Conservation (phyloP, 2,113 vertebrate genomes). For the Opisthocomus hoazin region DNA sequence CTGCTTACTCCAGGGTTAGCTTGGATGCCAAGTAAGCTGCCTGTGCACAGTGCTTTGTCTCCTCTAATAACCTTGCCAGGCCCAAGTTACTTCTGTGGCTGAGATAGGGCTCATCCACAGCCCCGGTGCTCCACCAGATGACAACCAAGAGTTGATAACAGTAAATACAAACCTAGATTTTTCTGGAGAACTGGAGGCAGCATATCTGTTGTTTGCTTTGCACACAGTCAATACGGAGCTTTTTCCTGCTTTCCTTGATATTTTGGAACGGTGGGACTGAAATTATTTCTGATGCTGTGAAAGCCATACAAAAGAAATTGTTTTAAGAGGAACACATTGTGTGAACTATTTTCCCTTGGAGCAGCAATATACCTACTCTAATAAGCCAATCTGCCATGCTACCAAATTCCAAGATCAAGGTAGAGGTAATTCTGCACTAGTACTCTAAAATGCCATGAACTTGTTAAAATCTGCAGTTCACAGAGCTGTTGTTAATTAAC, state of each 20-base stretch:
- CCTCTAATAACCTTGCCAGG: constrained; percentile 22
- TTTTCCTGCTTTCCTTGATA: neutral
- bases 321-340: neutral
- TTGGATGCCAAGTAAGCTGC: constrained; percentile 1
- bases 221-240: neutral
- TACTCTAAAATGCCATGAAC: neutral
- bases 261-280: neutral
- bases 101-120: neutral
- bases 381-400: neutral
- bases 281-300: neutral
- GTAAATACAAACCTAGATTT: neutral
- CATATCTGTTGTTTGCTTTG: neutral
- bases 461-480: neutral
- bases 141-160: neutral
- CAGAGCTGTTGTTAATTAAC: neutral
- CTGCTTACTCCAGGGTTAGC: constrained; percentile 15
- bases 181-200: neutral
- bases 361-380: neutral
- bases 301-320: neutral
- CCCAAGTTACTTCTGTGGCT: neutral
- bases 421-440: neutral
- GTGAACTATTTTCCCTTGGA: neutral
- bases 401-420: neutral
- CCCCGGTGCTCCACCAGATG: neutral
- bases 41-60: neutral